A percentile compares a stretch with the other conserved stretches of the same genome.
Conservation (phyloP, 2,797 vertebrate species). For the Eleutherodactylus coqui region DNA sequence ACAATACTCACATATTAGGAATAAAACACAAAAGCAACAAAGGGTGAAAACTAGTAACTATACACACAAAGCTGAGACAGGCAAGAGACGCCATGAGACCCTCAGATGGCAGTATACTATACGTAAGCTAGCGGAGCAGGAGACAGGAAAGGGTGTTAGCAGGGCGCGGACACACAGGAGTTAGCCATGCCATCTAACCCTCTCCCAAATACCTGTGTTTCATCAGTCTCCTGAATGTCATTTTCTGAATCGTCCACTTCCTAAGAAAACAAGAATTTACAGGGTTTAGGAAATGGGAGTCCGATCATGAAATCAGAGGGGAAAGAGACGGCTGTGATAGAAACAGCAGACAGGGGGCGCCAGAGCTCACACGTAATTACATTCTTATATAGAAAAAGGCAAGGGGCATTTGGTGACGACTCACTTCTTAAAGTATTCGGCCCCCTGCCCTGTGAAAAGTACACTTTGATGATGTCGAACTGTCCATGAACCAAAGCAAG, state of each 20-base stretch:
- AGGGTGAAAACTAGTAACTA: not conserved
- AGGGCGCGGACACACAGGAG: constrained; percentile 60
- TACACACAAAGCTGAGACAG: not conserved
- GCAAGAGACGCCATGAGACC: not conserved
- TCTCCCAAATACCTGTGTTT: constrained; percentile 90
- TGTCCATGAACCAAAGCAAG: too few species aligned
- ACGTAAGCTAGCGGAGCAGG: not conserved
- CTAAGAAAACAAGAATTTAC: constrained; percentile 92
- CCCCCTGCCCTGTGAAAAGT: too few species aligned
- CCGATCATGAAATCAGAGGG: not conserved
- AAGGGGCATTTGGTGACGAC: too few species aligned
- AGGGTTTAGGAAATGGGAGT: constrained; percentile 68
- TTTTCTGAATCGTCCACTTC: constrained; percentile 96
- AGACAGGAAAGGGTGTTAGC: constrained; percentile 44
- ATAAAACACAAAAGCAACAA: constrained; percentile 10
- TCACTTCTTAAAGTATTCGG: too few species aligned
- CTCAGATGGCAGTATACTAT: not conserved
- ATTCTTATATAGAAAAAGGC: too few species aligned
- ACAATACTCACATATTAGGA: not conserved
- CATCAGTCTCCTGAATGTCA: constrained; percentile 91
- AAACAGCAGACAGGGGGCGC: not conserved
- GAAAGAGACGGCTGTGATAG: not conserved
- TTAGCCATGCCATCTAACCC: constrained; percentile 69
- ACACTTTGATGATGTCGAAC: too few species aligned
- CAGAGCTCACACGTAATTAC: not conserved